A percentile compares a stretch with the other conserved stretches of the same genome.
These are phyloP conservation scores for Kryptopterus vitreolus DNA, from an alignment of 2,797 vertebrate genomes.

Conservation along the genomic window DNA sequence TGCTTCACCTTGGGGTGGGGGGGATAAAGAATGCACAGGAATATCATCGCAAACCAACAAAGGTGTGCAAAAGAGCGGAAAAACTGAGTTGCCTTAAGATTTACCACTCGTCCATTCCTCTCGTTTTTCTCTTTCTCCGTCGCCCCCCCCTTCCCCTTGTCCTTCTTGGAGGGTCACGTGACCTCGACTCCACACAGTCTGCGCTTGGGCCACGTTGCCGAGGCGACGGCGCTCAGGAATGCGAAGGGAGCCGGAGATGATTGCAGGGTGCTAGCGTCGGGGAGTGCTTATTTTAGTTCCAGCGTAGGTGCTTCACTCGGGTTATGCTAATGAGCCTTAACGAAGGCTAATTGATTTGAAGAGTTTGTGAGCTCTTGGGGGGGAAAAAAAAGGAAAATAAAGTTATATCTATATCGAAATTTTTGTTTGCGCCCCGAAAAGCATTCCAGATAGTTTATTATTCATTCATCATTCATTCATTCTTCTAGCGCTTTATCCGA, in stretches of 20 bases:
- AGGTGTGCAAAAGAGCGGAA: not conserved
- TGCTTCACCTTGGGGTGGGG: conserved; percentile 50
- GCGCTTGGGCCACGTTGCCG: conserved; percentile 71
- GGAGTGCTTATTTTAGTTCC: conserved; percentile 56
- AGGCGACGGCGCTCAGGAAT: conserved; percentile 68
- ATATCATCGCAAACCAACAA: conserved; percentile 16
- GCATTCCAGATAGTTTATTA: not conserved
- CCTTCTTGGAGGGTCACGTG: conserved; percentile 62
- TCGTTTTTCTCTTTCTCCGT: not conserved
- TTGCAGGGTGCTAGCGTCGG: conserved; percentile 69
- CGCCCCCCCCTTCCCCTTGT: not conserved
- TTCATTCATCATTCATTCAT: too few species aligned
- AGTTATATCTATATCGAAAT: not conserved
- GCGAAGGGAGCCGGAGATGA: conserved; percentile 70
- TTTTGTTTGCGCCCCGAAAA: not conserved
- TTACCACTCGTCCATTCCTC: conserved; percentile 41
- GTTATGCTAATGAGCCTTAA: conserved; percentile 28
- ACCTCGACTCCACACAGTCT: conserved; percentile 65
- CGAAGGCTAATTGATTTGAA: conserved; percentile 1
- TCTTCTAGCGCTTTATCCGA: too few species aligned
- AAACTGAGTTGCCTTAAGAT: not conserved
- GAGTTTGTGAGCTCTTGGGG: not conserved
- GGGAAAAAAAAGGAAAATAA: not conserved
- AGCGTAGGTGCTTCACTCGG: conserved; percentile 38
- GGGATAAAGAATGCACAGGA: not conserved